Conservation (phyloP, 2,797 vertebrate genomes). For the Zalophus californianus region DNA sequence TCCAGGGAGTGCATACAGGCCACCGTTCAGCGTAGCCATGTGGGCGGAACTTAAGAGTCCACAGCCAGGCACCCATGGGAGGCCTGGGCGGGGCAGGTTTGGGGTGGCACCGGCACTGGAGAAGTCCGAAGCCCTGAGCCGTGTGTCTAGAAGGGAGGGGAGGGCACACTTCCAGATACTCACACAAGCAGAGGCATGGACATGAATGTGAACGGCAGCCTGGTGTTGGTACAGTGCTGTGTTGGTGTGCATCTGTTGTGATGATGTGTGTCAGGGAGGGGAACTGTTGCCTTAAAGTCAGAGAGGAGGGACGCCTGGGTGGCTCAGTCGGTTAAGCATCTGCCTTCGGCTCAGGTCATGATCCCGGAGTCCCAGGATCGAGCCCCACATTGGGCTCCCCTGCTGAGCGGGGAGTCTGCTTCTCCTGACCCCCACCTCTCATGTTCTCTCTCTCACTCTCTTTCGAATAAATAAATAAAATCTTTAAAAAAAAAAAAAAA, state of each 20-base stretch:
- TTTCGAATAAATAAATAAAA: no score
- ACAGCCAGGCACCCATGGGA: background rate
- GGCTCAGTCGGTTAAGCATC: no score
- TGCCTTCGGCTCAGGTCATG: no score
- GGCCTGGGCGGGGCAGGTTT: background rate
- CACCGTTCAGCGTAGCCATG: background rate
- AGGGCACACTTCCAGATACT: background rate
- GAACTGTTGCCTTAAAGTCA: background rate
- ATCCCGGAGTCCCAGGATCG: no score
- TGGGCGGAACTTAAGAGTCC: background rate
- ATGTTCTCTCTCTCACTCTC: no score
- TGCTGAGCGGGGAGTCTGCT: no score
- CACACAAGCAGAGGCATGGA: background rate
- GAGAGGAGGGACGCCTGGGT: background rate
- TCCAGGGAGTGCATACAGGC: background rate
- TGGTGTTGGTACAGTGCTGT: background rate
- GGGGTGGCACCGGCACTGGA: accelerated
- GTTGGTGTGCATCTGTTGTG: background rate
- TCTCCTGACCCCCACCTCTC: no score
- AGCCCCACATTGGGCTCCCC: no score
- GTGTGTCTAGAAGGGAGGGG: background rate
- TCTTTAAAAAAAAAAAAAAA: no score
- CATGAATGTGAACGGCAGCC: background rate
- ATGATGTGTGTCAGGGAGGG: background rate
- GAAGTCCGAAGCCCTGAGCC: background rate